A percentile compares a stretch with the other conserved stretches of the same genome.
These are phyloP conservation scores for Drosophila affinis DNA, from an alignment of 2,888 invertebrate species.

Conservation along the genomic window DNA sequence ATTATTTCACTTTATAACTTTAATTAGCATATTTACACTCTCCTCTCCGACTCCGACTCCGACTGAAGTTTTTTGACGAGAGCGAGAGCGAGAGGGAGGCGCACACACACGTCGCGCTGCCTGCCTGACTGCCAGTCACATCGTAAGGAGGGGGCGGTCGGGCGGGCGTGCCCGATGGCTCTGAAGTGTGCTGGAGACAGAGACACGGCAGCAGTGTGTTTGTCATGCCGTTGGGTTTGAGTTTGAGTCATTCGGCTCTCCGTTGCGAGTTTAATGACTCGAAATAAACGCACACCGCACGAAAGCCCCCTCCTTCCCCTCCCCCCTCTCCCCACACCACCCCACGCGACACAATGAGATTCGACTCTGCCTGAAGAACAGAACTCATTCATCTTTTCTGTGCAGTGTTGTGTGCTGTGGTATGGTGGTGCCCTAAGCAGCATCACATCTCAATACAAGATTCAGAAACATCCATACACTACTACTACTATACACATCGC, in stretches of 20 bases:
- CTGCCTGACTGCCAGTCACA: background rate
- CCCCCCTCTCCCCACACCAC: constrained; percentile 1
- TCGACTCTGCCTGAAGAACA: background rate
- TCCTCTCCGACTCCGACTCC: constrained; percentile 23
- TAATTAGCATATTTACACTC: constrained; percentile 71
- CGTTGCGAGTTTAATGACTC: constrained; percentile 69
- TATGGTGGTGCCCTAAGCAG: constrained; percentile 6
- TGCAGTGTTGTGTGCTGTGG: constrained; percentile 2
- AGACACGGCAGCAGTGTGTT: constrained; percentile 24
- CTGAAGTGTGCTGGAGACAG: constrained; percentile 1
- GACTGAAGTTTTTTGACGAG: constrained; percentile 42
- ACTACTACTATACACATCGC: constrained; percentile 1
- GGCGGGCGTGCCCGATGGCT: background rate
- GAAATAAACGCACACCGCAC: constrained; percentile 41
- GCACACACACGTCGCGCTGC: constrained; percentile 7
- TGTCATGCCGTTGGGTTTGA: constrained; percentile 50
- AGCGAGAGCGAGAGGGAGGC: background rate
- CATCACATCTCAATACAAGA: constrained; percentile 23
- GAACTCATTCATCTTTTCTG: constrained; percentile 54
- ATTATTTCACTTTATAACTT: constrained; percentile 76
- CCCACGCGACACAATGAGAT: no score
- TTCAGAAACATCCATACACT: background rate
- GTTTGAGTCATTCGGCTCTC: constrained; percentile 60
- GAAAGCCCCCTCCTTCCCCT: constrained; percentile 9
- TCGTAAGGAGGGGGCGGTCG: background rate